phyloP scores from a whole-genome alignment of 2,888 invertebrate species.

The Troides oblongomaculatus region DNA sequence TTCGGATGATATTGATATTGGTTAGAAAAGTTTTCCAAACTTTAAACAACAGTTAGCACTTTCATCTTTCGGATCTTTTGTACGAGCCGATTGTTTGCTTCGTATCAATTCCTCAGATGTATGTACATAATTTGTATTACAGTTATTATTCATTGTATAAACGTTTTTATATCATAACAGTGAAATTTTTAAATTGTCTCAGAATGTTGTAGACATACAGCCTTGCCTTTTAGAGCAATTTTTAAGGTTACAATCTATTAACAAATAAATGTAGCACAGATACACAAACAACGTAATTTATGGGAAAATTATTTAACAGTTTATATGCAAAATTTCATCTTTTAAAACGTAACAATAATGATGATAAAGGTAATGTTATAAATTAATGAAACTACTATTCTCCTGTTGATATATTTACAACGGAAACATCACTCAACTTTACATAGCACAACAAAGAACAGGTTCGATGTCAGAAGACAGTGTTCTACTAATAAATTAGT shows the following conservation, averaged over 20 bases:
- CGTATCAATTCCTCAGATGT: conserved; percentile 28
- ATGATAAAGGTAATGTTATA: background rate
- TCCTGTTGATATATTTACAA: background rate
- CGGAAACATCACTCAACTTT: background rate
- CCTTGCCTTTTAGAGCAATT: too few species aligned
- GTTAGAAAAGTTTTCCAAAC: conserved; percentile 35
- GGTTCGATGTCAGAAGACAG: background rate
- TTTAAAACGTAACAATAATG: too few species aligned
- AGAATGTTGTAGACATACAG: too few species aligned
- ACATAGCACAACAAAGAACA: background rate
- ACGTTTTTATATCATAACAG: background rate
- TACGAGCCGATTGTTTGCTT: conserved; percentile 41
- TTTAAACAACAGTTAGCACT: conserved; percentile 52
- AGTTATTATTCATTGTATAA: background rate
- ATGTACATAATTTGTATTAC: conserved; percentile 21
- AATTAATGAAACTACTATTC: background rate
- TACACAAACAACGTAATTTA: too few species aligned
- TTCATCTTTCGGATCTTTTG: conserved; percentile 45
- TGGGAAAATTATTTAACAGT: too few species aligned
- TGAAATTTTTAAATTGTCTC: background rate
- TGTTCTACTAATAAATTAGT: conserved; percentile 5
- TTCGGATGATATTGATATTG: conserved; percentile 28
- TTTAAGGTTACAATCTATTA: too few species aligned
- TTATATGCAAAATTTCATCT: too few species aligned
- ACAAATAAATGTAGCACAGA: too few species aligned